Conservation (phyloP, 2,113 vertebrate genomes). For the Sylvietta virens region DNA sequence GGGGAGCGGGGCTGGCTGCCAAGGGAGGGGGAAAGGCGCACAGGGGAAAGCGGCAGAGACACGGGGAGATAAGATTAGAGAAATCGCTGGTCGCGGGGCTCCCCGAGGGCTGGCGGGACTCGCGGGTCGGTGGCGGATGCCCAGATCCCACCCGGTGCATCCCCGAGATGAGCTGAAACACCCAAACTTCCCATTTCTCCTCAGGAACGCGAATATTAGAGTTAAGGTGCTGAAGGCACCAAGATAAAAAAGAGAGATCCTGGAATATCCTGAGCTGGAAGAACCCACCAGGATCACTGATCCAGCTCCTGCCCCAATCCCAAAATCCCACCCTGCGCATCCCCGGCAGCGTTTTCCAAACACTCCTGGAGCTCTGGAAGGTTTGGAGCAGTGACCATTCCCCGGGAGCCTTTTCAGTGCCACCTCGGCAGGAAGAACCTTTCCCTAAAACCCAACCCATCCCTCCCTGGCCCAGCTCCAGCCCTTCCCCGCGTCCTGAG, state of each 20-base stretch:
- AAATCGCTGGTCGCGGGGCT: neutral
- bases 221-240: neutral
- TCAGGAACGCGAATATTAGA: neutral
- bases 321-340: neutral
- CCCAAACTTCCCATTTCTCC: neutral
- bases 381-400: accelerated
- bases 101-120: neutral
- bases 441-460: neutral
- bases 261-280: neutral
- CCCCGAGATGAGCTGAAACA: neutral
- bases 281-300: neutral
- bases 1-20: neutral
- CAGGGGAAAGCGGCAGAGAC: neutral
- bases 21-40: neutral
- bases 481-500: neutral
- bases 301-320: neutral
- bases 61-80: neutral
- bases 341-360: neutral
- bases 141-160: neutral
- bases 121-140: accelerated
- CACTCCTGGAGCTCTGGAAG: neutral
- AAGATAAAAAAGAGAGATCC: neutral
- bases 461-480: neutral
- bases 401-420: neutral
- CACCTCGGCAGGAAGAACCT: neutral